A percentile compares a stretch with the other conserved stretches of the same genome.
Evolutionary conservation across 2,888 invertebrate genomes (phyloP).

Genomic region (Erannis defoliaria): DNA sequence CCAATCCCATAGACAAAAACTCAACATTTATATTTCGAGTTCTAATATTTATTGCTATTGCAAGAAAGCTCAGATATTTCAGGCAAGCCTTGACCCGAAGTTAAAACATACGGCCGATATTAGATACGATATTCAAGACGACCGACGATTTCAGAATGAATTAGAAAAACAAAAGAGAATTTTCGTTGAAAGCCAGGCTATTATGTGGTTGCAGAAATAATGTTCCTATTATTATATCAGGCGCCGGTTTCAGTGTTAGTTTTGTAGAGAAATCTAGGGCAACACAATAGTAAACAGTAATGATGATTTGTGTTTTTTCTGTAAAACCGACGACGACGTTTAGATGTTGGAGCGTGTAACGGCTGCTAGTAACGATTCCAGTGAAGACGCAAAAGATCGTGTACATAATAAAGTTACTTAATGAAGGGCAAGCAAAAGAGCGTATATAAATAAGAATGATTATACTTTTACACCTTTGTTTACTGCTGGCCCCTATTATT

Average conservation of each 20-base stretch:
- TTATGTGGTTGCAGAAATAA: slow-evolving; percentile 30
- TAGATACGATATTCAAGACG: slow-evolving; percentile 37
- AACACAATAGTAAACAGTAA: slow-evolving; percentile 29
- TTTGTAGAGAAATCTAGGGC: slow-evolving; percentile 25
- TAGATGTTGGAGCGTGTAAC: neutral
- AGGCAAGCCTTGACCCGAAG: slow-evolving; percentile 44
- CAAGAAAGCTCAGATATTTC: slow-evolving; percentile 40
- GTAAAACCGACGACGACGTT: neutral
- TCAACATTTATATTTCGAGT: slow-evolving; percentile 16
- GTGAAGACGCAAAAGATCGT: neutral
- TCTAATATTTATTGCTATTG: slow-evolving; percentile 29
- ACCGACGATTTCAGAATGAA: slow-evolving; percentile 32
- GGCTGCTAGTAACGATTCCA: neutral
- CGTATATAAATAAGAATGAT: slow-evolving; percentile 17
- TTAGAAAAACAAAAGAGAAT: slow-evolving; percentile 35
- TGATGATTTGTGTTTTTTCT: slow-evolving; percentile 11
- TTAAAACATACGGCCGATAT: slow-evolving; percentile 35
- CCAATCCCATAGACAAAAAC: slow-evolving; percentile 21
- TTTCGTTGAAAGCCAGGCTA: slow-evolving; percentile 29
- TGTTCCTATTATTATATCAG: slow-evolving; percentile 22
- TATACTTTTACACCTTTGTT: slow-evolving; percentile 21
- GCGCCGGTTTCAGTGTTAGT: slow-evolving; percentile 30
- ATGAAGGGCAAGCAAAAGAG: slow-evolving; percentile 6
- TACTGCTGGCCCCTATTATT: slow-evolving; percentile 10
- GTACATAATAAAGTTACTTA: slow-evolving; percentile 3